Percentiles rank a stretch among this genome's conserved stretches.
Conservation (phyloP, 2,888 invertebrate genomes). For the Achlya flavicornis region DNA sequence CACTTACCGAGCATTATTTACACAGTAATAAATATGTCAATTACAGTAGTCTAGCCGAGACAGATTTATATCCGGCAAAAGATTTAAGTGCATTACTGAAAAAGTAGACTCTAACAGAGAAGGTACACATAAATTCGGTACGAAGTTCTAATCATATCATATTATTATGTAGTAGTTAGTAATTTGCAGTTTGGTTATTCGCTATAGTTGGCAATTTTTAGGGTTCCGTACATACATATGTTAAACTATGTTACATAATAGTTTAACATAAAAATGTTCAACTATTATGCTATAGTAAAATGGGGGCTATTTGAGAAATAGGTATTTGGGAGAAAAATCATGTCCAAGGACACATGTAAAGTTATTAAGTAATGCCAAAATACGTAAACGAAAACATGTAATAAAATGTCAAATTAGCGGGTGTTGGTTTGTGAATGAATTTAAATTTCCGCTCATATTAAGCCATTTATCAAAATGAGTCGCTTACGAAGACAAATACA, state of each 20-base stretch:
- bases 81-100: conserved; percentile 9
- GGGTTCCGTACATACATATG: too few relatives aligned
- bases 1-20: conserved; percentile 61
- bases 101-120: conserved; percentile 6
- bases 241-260: too few relatives aligned
- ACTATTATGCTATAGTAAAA: too few relatives aligned
- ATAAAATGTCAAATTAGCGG: too few relatives aligned
- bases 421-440: background rate
- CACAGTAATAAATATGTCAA: conserved; percentile 69
- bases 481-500: conserved; percentile 6
- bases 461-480: background rate
- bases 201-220: too few relatives aligned
- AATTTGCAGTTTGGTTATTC: too few relatives aligned
- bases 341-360: too few relatives aligned
- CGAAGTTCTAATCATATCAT: background rate
- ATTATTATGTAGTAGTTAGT: background rate
- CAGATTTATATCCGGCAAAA: conserved; percentile 49
- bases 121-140: background rate
- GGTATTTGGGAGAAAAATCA: too few relatives aligned
- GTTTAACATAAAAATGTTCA: too few relatives aligned
- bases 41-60: conserved; percentile 56
- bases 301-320: too few relatives aligned
- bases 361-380: too few relatives aligned
- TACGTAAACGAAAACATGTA: too few relatives aligned
- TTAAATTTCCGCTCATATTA: background rate